Conservation (phyloP, 2,888 invertebrate species). For the Clistopyga incitator region DNA sequence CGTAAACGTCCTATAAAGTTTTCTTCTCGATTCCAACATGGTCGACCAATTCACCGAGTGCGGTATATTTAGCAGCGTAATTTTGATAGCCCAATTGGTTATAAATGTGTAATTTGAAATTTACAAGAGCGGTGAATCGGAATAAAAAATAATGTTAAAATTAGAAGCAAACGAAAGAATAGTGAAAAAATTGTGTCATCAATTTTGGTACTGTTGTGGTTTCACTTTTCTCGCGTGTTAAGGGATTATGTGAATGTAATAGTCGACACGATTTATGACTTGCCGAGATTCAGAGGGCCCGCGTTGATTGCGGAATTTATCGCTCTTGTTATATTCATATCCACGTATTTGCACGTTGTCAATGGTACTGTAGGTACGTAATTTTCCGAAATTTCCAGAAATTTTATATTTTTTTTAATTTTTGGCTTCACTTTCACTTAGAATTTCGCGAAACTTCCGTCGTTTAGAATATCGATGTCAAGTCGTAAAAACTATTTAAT, state of each 20-base stretch:
- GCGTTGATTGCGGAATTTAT: slow-evolving; percentile 68
- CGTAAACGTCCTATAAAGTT: too few relatives aligned
- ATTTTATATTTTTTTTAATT: too few relatives aligned
- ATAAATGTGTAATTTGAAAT: background rate
- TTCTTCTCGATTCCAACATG: slow-evolving; percentile 37
- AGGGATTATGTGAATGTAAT: slow-evolving; percentile 12
- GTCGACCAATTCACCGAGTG: slow-evolving; percentile 36
- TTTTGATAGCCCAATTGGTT: slow-evolving; percentile 7
- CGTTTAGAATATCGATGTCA: too few relatives aligned
- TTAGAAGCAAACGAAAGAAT: background rate
- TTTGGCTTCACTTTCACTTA: too few relatives aligned
- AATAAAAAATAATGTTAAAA: background rate
- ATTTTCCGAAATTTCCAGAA: too few relatives aligned
- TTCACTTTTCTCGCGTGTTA: slow-evolving; percentile 10
- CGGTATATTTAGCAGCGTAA: background rate
- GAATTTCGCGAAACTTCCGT: too few relatives aligned
- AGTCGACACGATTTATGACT: slow-evolving; percentile 61
- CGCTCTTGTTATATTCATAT: slow-evolving; percentile 64
- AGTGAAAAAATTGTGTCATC: slow-evolving; percentile 1
- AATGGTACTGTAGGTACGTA: slow-evolving; percentile 7
- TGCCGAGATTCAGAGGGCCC: slow-evolving; percentile 55
- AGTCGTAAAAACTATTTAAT: too few relatives aligned
- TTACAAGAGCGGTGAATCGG: background rate
- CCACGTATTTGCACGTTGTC: slow-evolving; percentile 27
- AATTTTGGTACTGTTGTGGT: background rate